Evolutionary conservation across 2,113 vertebrate genomes (phyloP).

Genomic region (Puntigrus tetrazona): DNA sequence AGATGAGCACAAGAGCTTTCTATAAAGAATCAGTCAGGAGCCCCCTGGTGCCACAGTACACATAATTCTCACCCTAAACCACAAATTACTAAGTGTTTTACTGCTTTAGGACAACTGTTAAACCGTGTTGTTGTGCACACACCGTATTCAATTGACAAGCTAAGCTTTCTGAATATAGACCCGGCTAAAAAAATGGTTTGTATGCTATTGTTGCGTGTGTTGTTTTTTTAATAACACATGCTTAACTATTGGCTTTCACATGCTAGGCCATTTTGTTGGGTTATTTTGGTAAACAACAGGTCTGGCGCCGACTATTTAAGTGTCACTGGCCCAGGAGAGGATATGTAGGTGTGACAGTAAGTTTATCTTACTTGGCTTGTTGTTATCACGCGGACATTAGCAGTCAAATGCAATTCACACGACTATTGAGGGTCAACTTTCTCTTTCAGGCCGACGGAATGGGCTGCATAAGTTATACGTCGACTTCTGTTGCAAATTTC

Average conservation of each 20-base stretch:
- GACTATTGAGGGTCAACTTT: neutral
- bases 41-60: slow-evolving; percentile 78
- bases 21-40: slow-evolving; percentile 69
- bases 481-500: neutral
- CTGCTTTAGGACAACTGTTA: neutral
- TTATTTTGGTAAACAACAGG: neutral
- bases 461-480: neutral
- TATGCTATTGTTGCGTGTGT: neutral
- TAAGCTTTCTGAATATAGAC: neutral
- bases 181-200: neutral
- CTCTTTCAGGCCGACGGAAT: neutral
- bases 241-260: neutral
- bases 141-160: neutral
- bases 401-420: neutral
- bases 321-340: neutral
- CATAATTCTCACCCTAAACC: slow-evolving; percentile 33
- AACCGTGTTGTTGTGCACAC: neutral
- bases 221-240: neutral
- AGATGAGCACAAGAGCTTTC: slow-evolving; percentile 35
- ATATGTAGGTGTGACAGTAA: neutral
- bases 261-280: neutral
- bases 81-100: slow-evolving; percentile 15
- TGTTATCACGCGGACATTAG: neutral
- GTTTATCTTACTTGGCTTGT: neutral
- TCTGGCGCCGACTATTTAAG: neutral